phyloP scores from a whole-genome alignment of 2,888 invertebrate genomes.

The Petrolisthes manimaculis region DNA sequence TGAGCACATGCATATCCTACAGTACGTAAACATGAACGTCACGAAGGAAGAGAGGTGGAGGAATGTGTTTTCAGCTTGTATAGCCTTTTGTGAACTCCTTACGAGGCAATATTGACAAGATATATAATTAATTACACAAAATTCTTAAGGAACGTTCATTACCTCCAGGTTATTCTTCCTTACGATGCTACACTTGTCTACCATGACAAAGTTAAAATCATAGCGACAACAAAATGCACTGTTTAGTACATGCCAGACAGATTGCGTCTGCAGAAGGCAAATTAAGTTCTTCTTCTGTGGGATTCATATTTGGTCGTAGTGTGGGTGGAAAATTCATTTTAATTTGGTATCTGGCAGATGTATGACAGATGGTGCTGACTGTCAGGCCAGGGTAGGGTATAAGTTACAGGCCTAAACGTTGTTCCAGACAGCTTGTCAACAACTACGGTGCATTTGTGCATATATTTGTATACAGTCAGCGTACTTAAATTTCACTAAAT shows the following conservation, averaged over 20 bases:
- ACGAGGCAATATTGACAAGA: too few relatives aligned
- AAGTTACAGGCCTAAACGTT: not conserved
- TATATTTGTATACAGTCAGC: not conserved
- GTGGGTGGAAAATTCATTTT: not conserved
- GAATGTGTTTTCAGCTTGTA: too few relatives aligned
- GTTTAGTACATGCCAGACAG: not conserved
- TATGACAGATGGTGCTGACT: not conserved
- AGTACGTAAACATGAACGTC: too few relatives aligned
- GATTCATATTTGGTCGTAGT: not conserved
- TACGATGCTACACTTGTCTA: too few relatives aligned
- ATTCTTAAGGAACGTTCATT: too few relatives aligned
- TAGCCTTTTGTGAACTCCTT: too few relatives aligned
- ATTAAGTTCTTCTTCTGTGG: not conserved
- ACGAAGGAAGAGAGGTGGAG: too few relatives aligned
- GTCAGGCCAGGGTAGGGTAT: not conserved
- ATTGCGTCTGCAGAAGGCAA: not conserved
- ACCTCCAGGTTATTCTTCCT: too few relatives aligned
- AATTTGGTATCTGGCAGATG: not conserved
- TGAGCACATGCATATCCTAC: too few relatives aligned
- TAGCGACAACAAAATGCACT: not conserved
- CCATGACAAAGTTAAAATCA: too few relatives aligned
- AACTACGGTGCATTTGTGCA: not conserved
- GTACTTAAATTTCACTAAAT: too few relatives aligned
- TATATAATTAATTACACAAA: too few relatives aligned
- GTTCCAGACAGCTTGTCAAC: not conserved